A percentile compares a stretch with the other conserved stretches of the same genome.
Conservation (phyloP, 2,113 vertebrate genomes). For the Rhinoptilus africanus region DNA sequence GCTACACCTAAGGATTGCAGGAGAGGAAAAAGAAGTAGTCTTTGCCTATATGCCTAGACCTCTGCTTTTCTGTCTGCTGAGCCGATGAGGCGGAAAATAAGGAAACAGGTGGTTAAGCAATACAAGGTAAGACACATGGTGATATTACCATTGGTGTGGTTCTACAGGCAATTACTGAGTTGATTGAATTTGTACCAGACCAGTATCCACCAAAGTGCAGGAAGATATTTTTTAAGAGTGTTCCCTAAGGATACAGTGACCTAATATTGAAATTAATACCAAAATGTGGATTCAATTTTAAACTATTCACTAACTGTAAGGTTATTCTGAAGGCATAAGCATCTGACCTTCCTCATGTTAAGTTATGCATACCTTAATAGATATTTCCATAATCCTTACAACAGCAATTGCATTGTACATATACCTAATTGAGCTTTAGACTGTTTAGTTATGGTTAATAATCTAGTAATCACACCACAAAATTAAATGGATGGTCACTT, state of each 20-base stretch:
- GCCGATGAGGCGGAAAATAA: not conserved
- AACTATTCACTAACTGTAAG: not conserved
- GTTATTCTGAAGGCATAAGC: not conserved
- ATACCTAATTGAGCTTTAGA: not conserved
- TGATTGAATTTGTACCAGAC: not conserved
- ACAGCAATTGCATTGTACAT: not conserved
- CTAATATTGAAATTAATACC: not conserved
- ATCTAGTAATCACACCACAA: not conserved
- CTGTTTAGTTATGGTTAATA: not conserved
- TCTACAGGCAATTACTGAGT: not conserved
- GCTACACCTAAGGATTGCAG: not conserved
- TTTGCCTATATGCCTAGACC: not conserved
- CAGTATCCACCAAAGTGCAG: not conserved
- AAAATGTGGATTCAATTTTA: not conserved
- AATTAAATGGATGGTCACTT: not conserved
- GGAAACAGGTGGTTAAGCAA: not conserved
- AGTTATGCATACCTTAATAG: not conserved
- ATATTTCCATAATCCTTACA: not conserved
- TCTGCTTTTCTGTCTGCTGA: not conserved
- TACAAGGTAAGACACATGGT: not conserved
- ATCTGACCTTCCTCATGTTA: not conserved
- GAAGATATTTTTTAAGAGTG: not conserved
- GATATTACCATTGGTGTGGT: accelerated
- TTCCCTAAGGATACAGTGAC: not conserved
- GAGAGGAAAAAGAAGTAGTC: not conserved